Percentiles rank a stretch among this genome's conserved stretches.
These are phyloP conservation scores for Microchrysa polita DNA, from an alignment of 2,888 invertebrate genomes.

Conservation along the genomic window DNA sequence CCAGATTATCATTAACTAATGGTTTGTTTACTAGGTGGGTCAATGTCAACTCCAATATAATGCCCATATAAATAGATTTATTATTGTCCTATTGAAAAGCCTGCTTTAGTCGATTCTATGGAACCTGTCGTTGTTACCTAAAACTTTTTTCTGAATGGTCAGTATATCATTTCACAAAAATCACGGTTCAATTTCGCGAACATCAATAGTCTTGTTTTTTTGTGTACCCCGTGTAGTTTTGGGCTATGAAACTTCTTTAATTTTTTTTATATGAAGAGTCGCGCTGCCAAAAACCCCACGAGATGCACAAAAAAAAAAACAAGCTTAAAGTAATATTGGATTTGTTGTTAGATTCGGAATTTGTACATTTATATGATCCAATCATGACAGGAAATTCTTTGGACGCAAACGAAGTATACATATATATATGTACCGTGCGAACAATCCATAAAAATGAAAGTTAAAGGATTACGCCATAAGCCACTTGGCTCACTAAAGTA, in stretches of 20 bases:
- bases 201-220: too few relatives aligned
- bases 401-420: neutral
- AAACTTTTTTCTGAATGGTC: neutral
- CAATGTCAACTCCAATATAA: conserved; percentile 32
- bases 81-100: conserved; percentile 8
- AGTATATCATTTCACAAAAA: conserved; percentile 5
- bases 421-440: neutral
- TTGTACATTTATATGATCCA: conserved; percentile 9
- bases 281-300: too few relatives aligned
- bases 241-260: too few relatives aligned
- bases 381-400: conserved; percentile 1
- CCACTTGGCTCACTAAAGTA: conserved; percentile 27
- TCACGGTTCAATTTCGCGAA: neutral
- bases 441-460: conserved; percentile 39
- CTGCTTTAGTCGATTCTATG: conserved; percentile 13
- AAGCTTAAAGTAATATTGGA: too few relatives aligned
- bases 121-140: conserved; percentile 23
- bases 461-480: conserved; percentile 43
- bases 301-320: neutral
- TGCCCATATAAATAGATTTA: conserved; percentile 17
- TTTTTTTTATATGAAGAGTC: too few relatives aligned
- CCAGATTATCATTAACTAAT: conserved; percentile 28
- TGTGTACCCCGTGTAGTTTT: too few relatives aligned
- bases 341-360: conserved; percentile 16
- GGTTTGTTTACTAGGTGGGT: conserved; percentile 18